Evolutionary conservation across 1,140 invertebrate species (phyloP), one percentile per base, ranked within the genome.

Genomic region (Calephelis nemesis): DNA sequence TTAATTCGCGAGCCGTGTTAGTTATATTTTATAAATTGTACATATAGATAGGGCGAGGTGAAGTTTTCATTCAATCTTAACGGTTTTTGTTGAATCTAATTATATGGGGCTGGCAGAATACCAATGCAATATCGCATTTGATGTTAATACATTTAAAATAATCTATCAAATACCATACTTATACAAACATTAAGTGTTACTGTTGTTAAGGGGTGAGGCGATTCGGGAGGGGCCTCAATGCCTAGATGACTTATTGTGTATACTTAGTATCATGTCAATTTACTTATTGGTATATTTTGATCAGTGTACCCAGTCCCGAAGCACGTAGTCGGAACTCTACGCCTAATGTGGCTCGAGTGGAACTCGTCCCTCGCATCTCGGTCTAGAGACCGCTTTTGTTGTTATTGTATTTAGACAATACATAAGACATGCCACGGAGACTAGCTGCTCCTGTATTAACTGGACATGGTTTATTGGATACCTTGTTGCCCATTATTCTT

Each of bases 1-100:
- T 88, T 87, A 81, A 84, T 90, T 88, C 71, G 83, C 82, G 81
- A 85, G 79, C 80, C 81, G 83, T 82, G 81, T 86, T 88, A 88
- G 81, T 84, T 85, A 71, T 87, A 84, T 79, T 82, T 79, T 83
- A 84, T 82, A 77, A 82, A 84, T 84, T 89, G 87, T 91, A 91
- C 75, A 90, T 90, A 90, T 88, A 88, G 84, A 71, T 88, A 88
- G 83, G 83, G 78, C 78, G 83, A 88, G 81, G 84, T 86, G 79
- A 78, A 83, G 81, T 72, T 84, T 84, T 83, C 74, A 82, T 82
- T 83, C 78, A 78, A 81, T 79, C 75, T 78, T 75, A 81, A 84
- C 80, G 82, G 77, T 87, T 88, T 81, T 88, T 83, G 83, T 88
- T 90, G 75, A 85, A 85, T 83, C 74, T 80, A 73, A 76, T 65